These are phyloP conservation scores for Zele albiditarsus DNA, from an alignment of 2,888 invertebrate species.

Conservation along the genomic window DNA sequence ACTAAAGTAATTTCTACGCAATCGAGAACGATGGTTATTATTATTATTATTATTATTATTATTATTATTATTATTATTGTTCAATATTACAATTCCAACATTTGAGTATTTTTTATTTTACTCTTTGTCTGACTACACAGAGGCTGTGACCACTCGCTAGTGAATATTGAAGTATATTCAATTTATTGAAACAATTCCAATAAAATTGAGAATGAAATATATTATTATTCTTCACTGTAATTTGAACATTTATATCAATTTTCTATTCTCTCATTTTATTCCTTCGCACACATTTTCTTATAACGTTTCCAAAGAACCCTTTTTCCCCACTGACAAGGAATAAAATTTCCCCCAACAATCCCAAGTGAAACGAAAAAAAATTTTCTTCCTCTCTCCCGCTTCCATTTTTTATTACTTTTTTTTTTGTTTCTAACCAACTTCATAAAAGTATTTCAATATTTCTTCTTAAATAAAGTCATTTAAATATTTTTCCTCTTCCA, in stretches of 20 bases:
- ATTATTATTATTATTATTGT: too few species aligned
- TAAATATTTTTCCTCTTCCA: slow-evolving; percentile 16
- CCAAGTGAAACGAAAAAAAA: not conserved
- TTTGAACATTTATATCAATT: not conserved
- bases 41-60: too few species aligned
- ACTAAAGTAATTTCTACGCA: not conserved
- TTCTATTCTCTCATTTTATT: not conserved
- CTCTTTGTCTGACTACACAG: too few species aligned
- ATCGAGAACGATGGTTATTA: not conserved
- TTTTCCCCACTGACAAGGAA: not conserved
- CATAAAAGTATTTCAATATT: slow-evolving; percentile 24
- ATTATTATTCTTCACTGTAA: not conserved
- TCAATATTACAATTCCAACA: too few species aligned
- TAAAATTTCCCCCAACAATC: not conserved
- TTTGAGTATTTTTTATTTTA: too few species aligned
- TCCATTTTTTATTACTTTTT: slow-evolving; percentile 27
- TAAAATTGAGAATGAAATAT: not conserved
- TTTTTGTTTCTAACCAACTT: slow-evolving; percentile 24
- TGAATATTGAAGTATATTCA: too few species aligned
- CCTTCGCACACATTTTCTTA: slow-evolving; percentile 30
- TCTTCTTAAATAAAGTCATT: slow-evolving; percentile 15
- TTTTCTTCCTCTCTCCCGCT: slow-evolving; percentile 29
- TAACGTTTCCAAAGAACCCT: not conserved
- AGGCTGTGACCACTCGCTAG: too few species aligned
- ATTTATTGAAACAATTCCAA: too few species aligned